These are phyloP conservation scores for Scalopus aquaticus DNA, from an alignment of 2,113 vertebrate genomes.

Conservation along the genomic window DNA sequence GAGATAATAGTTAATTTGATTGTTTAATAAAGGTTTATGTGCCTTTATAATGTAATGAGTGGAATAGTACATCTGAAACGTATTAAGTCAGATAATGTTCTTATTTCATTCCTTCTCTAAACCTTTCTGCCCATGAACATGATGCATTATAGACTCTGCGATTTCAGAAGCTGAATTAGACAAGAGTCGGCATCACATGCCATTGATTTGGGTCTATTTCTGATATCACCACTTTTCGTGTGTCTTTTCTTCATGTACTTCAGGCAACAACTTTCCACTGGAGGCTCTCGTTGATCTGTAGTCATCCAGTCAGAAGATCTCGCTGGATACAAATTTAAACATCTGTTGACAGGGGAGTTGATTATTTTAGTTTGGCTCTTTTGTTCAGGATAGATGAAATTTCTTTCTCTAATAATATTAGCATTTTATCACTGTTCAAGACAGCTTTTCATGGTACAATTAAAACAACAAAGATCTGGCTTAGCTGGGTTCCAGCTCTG, in stretches of 20 bases:
- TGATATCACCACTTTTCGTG: not conserved
- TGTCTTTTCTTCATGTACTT: not conserved
- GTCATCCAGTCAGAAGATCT: not conserved
- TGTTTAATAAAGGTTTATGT: not conserved
- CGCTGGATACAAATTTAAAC: not conserved
- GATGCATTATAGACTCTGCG: not conserved
- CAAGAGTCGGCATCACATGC: not conserved
- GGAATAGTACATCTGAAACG: not conserved
- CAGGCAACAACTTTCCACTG: not conserved
- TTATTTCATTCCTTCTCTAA: constrained; percentile 4
- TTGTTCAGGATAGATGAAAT: not conserved
- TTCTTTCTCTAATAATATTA: not conserved
- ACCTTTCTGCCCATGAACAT: not conserved
- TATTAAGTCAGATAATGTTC: not conserved
- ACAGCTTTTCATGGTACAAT: not conserved
- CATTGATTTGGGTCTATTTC: not conserved
- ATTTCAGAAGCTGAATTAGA: not conserved
- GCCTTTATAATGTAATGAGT: not conserved
- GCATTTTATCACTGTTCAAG: not conserved
- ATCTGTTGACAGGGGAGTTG: not conserved
- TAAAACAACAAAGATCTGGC: not conserved
- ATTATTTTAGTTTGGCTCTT: constrained; percentile 21
- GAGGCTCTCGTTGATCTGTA: not conserved
- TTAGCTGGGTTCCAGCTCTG: not conserved
- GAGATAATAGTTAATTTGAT: not conserved